Evolutionary conservation across 2,113 vertebrate genomes (phyloP).

Genomic region (Ursus arctos): DNA sequence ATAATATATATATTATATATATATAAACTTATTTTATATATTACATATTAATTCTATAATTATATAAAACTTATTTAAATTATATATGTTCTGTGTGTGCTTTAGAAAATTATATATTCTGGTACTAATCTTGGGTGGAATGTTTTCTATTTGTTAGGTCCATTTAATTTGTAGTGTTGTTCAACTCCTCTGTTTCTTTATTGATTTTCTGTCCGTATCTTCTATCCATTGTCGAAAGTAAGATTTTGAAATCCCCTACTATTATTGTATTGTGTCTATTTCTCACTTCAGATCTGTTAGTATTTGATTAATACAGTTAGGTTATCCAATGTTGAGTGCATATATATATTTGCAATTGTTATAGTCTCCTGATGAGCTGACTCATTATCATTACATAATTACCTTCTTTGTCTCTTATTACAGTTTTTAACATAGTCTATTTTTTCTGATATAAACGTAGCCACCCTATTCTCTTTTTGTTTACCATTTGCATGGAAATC

Average conservation of each 20-base stretch:
- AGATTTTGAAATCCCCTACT: background rate
- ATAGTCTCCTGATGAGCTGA: background rate
- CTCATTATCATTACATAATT: background rate
- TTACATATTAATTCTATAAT: background rate
- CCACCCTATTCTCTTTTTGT: background rate
- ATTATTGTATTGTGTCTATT: background rate
- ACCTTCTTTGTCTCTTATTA: background rate
- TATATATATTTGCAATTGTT: background rate
- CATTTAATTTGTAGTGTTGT: background rate
- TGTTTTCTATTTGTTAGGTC: background rate
- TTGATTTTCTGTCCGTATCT: background rate
- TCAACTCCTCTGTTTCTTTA: background rate
- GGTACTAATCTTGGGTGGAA: background rate
- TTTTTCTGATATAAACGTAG: background rate
- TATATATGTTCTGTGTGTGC: background rate
- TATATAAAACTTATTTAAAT: background rate
- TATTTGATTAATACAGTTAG: background rate
- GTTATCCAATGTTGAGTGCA: background rate
- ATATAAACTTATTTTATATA: background rate
- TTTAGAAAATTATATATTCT: background rate
- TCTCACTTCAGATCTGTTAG: background rate
- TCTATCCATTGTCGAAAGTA: background rate
- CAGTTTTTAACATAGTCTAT: background rate
- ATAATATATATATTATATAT: background rate
- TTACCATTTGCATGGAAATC: background rate